Evolutionary conservation across 2,888 invertebrate genomes (phyloP).

Genomic region (Andrena hattorfiana): DNA sequence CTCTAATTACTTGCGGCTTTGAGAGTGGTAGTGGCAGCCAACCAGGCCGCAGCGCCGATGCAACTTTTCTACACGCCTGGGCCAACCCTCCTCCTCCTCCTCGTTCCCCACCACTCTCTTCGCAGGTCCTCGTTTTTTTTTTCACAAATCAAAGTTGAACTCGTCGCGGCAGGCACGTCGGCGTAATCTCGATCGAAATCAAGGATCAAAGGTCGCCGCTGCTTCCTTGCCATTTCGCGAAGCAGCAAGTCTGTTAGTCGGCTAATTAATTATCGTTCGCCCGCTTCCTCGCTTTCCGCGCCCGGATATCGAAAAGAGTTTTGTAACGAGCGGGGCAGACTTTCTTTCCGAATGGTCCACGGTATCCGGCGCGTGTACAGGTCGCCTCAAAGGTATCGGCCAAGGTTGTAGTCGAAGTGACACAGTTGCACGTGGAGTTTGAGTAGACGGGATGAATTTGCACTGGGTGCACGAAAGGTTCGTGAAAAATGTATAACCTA

Average conservation of each 20-base stretch:
- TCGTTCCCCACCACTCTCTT: neutral
- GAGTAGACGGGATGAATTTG: too few relatives aligned
- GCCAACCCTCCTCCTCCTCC: neutral
- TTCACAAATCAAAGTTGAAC: slow-evolving; percentile 54
- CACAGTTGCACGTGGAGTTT: too few relatives aligned
- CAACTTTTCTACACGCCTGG: slow-evolving; percentile 56
- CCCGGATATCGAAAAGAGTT: slow-evolving; percentile 58
- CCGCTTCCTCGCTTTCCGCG: slow-evolving; percentile 31
- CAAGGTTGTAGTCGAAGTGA: neutral
- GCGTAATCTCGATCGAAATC: slow-evolving; percentile 65
- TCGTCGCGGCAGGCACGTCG: slow-evolving; percentile 28
- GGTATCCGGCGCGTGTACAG: slow-evolving; percentile 16
- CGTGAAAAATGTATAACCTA: too few relatives aligned
- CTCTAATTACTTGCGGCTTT: slow-evolving; percentile 71
- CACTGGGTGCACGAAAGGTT: too few relatives aligned
- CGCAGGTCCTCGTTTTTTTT: neutral
- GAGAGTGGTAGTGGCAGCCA: slow-evolving; percentile 53
- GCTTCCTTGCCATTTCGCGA: slow-evolving; percentile 47
- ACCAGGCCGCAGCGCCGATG: slow-evolving; percentile 53
- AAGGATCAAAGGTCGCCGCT: slow-evolving; percentile 62
- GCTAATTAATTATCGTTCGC: slow-evolving; percentile 69
- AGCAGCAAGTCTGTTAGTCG: slow-evolving; percentile 61
- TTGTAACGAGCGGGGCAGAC: slow-evolving; percentile 47
- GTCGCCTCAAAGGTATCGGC: neutral
- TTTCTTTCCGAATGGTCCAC: slow-evolving; percentile 41